These are phyloP conservation scores for Barbus barbus DNA, from an alignment of 2,113 vertebrate species.

Conservation along the genomic window DNA sequence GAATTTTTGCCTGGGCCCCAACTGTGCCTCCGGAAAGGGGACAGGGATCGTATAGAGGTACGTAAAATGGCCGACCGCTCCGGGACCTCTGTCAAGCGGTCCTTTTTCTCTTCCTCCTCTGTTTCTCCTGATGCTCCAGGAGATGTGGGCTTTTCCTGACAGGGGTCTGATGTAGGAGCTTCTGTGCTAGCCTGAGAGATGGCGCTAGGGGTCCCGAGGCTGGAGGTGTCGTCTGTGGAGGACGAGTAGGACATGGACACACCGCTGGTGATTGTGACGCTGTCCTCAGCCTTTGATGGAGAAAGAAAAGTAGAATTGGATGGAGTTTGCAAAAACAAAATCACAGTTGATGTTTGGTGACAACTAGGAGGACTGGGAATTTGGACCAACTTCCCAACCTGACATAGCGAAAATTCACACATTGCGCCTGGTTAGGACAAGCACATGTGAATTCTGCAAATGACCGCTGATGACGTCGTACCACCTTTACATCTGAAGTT, in stretches of 20 bases:
- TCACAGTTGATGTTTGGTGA: not conserved
- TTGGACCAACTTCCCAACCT: not conserved
- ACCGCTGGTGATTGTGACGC: slow-evolving; percentile 61
- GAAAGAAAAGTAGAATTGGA: not conserved
- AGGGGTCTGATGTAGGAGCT: slow-evolving; percentile 2
- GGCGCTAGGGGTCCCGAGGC: slow-evolving; percentile 73
- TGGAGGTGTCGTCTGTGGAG: slow-evolving; percentile 78
- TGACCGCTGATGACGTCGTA: not conserved
- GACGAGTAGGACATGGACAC: slow-evolving; percentile 68
- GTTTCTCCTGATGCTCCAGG: slow-evolving; percentile 41
- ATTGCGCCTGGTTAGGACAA: too few relatives aligned
- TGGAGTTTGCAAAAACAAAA: not conserved
- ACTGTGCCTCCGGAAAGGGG: slow-evolving; percentile 88
- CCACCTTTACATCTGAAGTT: not conserved
- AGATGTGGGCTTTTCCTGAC: not conserved
- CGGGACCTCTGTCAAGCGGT: slow-evolving; percentile 79
- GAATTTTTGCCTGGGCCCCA: slow-evolving; percentile 85
- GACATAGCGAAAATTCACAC: too few relatives aligned
- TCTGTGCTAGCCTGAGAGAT: slow-evolving; percentile 61
- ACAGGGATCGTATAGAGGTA: slow-evolving; percentile 76
- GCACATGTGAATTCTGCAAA: not conserved
- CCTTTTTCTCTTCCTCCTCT: slow-evolving; percentile 81
- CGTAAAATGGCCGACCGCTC: slow-evolving; percentile 68
- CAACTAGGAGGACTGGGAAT: not conserved
- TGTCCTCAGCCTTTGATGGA: slow-evolving; percentile 47